Evolutionary conservation across 2,888 invertebrate genomes (phyloP).

Genomic region (Neria commutata): DNA sequence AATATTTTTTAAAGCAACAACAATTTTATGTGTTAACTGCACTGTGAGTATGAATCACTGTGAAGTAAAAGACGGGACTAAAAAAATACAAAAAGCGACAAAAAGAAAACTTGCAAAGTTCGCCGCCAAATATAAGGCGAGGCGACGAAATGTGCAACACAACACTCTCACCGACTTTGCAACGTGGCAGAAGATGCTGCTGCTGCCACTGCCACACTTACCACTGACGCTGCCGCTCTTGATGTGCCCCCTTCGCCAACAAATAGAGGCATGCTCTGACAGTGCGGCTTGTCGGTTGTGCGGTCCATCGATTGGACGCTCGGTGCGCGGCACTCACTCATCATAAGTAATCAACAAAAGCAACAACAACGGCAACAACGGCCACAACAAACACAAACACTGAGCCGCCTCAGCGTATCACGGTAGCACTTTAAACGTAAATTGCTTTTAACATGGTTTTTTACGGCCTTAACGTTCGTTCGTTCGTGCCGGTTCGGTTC

Average conservation of each 20-base stretch:
- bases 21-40: slow-evolving; percentile 48
- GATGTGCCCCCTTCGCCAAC: too few relatives aligned
- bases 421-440: slow-evolving; percentile 60
- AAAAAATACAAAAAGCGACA: slow-evolving; percentile 10
- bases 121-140: slow-evolving; percentile 49
- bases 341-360: too few relatives aligned
- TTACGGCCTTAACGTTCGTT: slow-evolving; percentile 55
- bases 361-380: slow-evolving; percentile 52
- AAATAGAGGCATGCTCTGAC: too few relatives aligned
- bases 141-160: slow-evolving; percentile 24
- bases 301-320: not conserved
- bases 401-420: slow-evolving; percentile 60
- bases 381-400: too few relatives aligned
- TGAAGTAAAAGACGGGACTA: slow-evolving; percentile 43
- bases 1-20: slow-evolving; percentile 14
- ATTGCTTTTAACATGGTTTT: slow-evolving; percentile 59
- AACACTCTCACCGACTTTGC: slow-evolving; percentile 24
- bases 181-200: not conserved
- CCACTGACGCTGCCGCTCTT: too few relatives aligned
- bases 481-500: not conserved
- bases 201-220: not conserved
- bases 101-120: slow-evolving; percentile 32
- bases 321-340: slow-evolving; percentile 38
- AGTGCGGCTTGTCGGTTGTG: not conserved
- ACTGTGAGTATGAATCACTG: slow-evolving; percentile 56